phyloP scores from a whole-genome alignment of 2,888 invertebrate genomes.

The Epinotia nisella region DNA sequence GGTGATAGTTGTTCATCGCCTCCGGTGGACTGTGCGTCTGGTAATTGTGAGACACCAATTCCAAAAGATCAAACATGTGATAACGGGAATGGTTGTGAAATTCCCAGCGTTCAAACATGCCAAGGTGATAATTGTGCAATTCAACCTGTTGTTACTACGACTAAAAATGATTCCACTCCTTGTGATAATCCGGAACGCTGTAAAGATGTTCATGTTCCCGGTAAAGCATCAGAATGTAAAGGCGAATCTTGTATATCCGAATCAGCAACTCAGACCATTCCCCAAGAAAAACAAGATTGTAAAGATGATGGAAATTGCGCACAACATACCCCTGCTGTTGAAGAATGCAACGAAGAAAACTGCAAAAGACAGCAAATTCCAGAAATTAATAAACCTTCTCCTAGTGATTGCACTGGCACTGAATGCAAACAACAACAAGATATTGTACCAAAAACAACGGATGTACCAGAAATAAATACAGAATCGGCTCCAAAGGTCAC shows the following conservation, averaged over 20 bases:
- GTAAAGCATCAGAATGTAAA: constrained; percentile 50
- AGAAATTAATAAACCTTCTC: constrained; percentile 50
- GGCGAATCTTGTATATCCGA: constrained; percentile 45
- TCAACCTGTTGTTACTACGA: constrained; percentile 45
- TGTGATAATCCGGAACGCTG: constrained; percentile 52
- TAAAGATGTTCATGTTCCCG: constrained; percentile 45
- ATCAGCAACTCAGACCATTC: background rate
- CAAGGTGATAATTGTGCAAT: constrained; percentile 55
- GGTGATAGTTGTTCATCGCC: constrained; percentile 53
- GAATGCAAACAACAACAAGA: constrained; percentile 53
- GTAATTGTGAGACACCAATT: constrained; percentile 52
- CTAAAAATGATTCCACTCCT: constrained; percentile 46
- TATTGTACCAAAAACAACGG: constrained; percentile 35
- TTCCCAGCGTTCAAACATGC: constrained; percentile 52
- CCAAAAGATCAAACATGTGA: constrained; percentile 47
- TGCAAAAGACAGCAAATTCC: constrained; percentile 63
- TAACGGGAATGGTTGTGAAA: constrained; percentile 46
- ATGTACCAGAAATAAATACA: constrained; percentile 10
- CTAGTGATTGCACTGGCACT: constrained; percentile 56
- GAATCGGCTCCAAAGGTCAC: constrained; percentile 21
- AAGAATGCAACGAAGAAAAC: constrained; percentile 61
- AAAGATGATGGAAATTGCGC: constrained; percentile 54
- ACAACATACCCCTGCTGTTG: constrained; percentile 46
- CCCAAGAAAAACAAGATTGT: constrained; percentile 48
- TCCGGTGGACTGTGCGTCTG: constrained; percentile 52